Conservation (phyloP, 2,113 vertebrate species). For the Phoenicopterus ruber region DNA sequence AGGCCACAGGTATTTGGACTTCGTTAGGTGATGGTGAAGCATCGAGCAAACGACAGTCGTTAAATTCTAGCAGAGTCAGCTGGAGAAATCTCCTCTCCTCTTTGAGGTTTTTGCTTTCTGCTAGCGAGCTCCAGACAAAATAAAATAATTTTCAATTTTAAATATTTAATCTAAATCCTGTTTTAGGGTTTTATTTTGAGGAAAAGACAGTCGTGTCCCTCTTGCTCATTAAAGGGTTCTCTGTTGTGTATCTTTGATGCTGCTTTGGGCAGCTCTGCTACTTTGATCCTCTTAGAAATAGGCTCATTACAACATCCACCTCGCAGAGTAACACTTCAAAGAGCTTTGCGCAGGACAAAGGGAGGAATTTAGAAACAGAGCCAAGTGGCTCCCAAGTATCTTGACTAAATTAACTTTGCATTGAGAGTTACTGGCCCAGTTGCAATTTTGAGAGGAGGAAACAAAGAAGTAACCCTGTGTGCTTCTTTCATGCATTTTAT, state of each 20-base stretch:
- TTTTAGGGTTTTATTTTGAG: constrained; percentile 29
- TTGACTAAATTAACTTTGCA: constrained; percentile 58
- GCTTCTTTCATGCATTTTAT: constrained; percentile 2
- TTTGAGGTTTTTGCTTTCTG: background rate
- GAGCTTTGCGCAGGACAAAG: constrained; percentile 54
- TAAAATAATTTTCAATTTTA: constrained; percentile 45
- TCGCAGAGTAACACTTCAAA: constrained; percentile 67
- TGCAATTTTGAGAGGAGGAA: constrained; percentile 34
- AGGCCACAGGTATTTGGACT: constrained; percentile 1
- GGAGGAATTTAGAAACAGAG: constrained; percentile 55
- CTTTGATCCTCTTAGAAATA: constrained; percentile 66
- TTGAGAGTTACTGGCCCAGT: constrained; percentile 45
- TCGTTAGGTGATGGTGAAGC: constrained; percentile 19
- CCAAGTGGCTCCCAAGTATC: constrained; percentile 60
- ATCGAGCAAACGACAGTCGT: background rate
- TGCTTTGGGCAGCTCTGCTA: constrained; percentile 58
- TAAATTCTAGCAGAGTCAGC: constrained; percentile 11
- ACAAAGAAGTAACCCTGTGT: background rate
- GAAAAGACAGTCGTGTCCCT: background rate
- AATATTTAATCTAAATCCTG: constrained; percentile 60
- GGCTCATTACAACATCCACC: constrained; percentile 57
- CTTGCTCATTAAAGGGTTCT: constrained; percentile 51
- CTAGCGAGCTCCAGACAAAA: constrained; percentile 2
- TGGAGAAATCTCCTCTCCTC: background rate
- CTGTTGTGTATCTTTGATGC: constrained; percentile 57